Evolutionary conservation across 2,113 vertebrate genomes (phyloP).

Genomic region (Eptesicus fuscus): DNA sequence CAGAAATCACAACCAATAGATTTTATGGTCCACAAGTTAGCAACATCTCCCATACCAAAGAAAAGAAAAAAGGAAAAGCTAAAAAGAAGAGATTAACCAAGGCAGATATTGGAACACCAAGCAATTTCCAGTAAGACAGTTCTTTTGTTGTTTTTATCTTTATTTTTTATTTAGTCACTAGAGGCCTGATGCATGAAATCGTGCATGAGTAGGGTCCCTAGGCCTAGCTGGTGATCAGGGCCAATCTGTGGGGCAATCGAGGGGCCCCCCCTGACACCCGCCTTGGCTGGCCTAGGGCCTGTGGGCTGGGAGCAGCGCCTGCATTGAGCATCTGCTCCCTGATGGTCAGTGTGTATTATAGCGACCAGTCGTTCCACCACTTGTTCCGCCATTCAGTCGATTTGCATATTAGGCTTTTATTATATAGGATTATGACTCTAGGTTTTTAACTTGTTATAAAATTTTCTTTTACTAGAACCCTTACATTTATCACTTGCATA

Average conservation of each 20-base stretch:
- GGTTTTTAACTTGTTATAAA: conserved; percentile 9
- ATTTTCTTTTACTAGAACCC: background rate
- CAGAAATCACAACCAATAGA: conserved; percentile 95
- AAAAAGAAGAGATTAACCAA: conserved; percentile 98
- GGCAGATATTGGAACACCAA: conserved; percentile 97
- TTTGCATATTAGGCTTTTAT: no score
- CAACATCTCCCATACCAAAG: conserved; percentile 94
- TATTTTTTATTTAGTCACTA: background rate
- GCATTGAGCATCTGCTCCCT: no score
- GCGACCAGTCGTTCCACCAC: no score
- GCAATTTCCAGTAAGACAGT: conserved; percentile 97
- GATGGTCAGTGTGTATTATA: no score
- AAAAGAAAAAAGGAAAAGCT: conserved; percentile 95
- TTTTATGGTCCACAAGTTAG: conserved; percentile 94
- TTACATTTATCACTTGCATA: background rate
- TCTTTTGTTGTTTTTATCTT: conserved; percentile 13
- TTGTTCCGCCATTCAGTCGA: no score
- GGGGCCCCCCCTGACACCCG: no score
- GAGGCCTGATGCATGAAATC: no score
- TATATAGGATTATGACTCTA: background rate
- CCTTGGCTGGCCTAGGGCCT: no score
- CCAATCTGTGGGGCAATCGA: no score
- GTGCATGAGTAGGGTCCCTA: no score
- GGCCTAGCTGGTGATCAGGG: no score
- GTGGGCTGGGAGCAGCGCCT: no score